Evolutionary conservation across 2,888 invertebrate genomes (phyloP), one percentile per base, ranked within the genome.

Genomic region (Drosophila longiperda): DNA sequence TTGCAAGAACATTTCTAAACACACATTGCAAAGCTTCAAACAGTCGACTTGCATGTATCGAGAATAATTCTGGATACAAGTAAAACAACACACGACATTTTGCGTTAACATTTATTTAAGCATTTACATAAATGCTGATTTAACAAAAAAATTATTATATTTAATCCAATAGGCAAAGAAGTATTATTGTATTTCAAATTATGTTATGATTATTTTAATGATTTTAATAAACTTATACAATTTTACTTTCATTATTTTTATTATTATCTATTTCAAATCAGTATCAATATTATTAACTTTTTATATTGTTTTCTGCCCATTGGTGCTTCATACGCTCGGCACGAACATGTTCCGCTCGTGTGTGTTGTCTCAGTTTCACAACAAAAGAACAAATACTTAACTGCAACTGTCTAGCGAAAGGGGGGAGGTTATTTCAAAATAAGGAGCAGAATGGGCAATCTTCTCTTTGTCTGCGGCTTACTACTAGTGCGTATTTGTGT

Each of bases 381-480:
- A 32, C 26, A 50, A 50, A 32, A n/a, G 3, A 55, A 52, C 15
- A 53, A 63, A 66, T 52, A 58, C 49, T 53, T 49, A 78, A 61
- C 60, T 78, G 64, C 64, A 61, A 40, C 5, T 33, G 66, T 49
- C 26, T 38, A 54, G 42, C 50, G 42, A 20, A 33, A 33, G 38
- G 23, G 58, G 58, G 65, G 29, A 26, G 23, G 29, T 5, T 29
- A 29, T 45, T 57, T 38, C 42, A 54, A 32, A 23, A 23, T 17
- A 23, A 11, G 8, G 26, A 17, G 23, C 8, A n/a, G 11, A 67
- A 69, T 63, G 54, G 58, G 58, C 57, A 87, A 83, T 65, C 74
- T 81, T 78, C 73, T 78, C 65, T 60, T 52, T 67, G 77, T 68
- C 80, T 80, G 76, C 60, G 75, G 77, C 73, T 67, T 29, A 49